Evolutionary conservation across 2,113 vertebrate species (phyloP), one percentile per base, ranked within the genome.

Genomic region (Eolophus roseicapilla): DNA sequence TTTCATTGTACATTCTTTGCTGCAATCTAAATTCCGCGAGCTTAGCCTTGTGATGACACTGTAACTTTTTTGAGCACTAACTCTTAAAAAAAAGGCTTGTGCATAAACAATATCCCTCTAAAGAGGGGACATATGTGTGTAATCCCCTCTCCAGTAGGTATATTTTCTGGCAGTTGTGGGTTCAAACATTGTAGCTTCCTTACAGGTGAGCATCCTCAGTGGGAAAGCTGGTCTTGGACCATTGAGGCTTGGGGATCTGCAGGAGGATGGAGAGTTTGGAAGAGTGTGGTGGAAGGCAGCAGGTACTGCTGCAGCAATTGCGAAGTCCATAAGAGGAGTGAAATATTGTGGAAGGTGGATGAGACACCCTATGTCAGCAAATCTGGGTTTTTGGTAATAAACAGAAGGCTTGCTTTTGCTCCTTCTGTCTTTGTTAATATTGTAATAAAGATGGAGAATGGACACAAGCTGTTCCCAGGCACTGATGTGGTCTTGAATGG

Each of bases 121-220:
- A 53, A 80, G 39, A 64, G 16, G 17, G 47, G 44, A 64, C 10
- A 10, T 8, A 2, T 1, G 2, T 49, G 65, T 18, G 19, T 69
- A 55, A 31, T 52, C 20, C 18, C 4, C 10, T 73, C 4, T 21
- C 28, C 29, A 71, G 27, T 6, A 41, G 27, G 2, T 50, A 49
- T 63, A 0, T 0, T 28, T 68, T 44, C 43, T 53, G 44, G 19
- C 17, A 75, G 9, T 10, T 46, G 17, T 43, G 47, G 21, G 23
- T 37, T 28, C 43, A 28, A 55, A 33, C 4, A 15, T 65, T 20
- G 35, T 25, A 11, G 14, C 18, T 5, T 47, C 21, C 24, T n/a
- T 23, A 57, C 37, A 13, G 16, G 2, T 25, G 23, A 68, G 21
- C 21, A n/a, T 75, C 43, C 10, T 57, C 5, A 1, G 2, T 31